Conservation (phyloP, 2,797 vertebrate genomes). For the Trichosurus vulpecula region DNA sequence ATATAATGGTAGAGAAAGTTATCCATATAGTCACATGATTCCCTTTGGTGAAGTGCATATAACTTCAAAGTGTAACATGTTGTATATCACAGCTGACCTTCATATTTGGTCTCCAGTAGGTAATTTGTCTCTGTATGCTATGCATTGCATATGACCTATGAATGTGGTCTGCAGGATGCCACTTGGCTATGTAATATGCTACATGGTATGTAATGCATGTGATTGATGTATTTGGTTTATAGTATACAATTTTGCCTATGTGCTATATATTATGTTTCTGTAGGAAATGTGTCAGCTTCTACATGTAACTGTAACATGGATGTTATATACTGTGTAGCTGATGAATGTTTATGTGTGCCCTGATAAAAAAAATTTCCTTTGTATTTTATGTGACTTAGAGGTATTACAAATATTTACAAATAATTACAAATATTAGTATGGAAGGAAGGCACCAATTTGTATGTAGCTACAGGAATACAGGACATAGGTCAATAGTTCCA, state of each 20-base stretch:
- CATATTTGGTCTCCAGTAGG: neutral
- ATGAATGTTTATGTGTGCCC: neutral
- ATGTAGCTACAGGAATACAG: neutral
- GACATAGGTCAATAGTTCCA: neutral
- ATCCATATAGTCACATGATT: neutral
- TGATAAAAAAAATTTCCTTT: neutral
- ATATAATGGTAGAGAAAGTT: neutral
- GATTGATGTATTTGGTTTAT: neutral
- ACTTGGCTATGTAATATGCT: neutral
- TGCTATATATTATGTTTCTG: neutral
- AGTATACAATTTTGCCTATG: neutral
- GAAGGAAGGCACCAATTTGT: neutral
- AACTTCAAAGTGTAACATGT: neutral
- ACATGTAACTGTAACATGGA: neutral
- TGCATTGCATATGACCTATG: neutral
- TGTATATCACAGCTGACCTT: neutral
- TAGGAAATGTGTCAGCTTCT: neutral
- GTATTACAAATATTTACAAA: neutral
- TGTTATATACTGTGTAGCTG: neutral
- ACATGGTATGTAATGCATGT: neutral
- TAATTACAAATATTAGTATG: neutral
- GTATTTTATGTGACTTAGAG: neutral
- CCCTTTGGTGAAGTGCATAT: neutral
- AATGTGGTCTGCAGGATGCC: neutral
- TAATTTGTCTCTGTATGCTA: neutral